phyloP scores from a whole-genome alignment of 2,797 vertebrate species.

The Pangasius djambal region DNA sequence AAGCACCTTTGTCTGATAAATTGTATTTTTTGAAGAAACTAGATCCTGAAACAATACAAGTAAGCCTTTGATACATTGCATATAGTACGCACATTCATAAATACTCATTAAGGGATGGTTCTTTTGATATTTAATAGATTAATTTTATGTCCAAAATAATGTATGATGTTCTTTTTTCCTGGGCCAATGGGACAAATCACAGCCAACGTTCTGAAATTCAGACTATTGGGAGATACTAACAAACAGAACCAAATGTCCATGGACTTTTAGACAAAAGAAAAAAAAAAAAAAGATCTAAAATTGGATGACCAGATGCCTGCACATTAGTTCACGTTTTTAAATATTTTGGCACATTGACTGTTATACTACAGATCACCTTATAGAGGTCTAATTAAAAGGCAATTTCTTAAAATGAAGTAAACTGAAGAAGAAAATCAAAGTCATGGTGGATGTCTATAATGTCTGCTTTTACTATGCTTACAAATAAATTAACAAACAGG shows the following conservation, averaged over 20 bases:
- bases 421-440: not conserved
- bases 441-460: not conserved
- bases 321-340: not conserved
- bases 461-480: not conserved
- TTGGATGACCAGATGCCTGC: not conserved
- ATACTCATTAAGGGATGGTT: slow-evolving; percentile 37
- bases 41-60: slow-evolving; percentile 36
- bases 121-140: slow-evolving; percentile 51
- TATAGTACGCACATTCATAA: slow-evolving; percentile 25
- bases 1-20: slow-evolving; percentile 40
- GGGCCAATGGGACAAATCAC: slow-evolving; percentile 43
- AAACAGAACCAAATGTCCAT: slow-evolving; percentile 37
- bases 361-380: not conserved
- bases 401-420: not conserved
- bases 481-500: not conserved
- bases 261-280: slow-evolving; percentile 29
- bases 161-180: slow-evolving; percentile 43
- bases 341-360: not conserved
- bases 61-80: slow-evolving; percentile 36
- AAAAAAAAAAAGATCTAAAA: not conserved
- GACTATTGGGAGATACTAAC: slow-evolving; percentile 44
- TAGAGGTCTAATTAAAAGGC: not conserved
- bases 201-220: slow-evolving; percentile 49
- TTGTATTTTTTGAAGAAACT: slow-evolving; percentile 32
- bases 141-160: slow-evolving; percentile 53